Conservation (phyloP, 2,113 vertebrate genomes). For the Pluvianellus socialis region DNA sequence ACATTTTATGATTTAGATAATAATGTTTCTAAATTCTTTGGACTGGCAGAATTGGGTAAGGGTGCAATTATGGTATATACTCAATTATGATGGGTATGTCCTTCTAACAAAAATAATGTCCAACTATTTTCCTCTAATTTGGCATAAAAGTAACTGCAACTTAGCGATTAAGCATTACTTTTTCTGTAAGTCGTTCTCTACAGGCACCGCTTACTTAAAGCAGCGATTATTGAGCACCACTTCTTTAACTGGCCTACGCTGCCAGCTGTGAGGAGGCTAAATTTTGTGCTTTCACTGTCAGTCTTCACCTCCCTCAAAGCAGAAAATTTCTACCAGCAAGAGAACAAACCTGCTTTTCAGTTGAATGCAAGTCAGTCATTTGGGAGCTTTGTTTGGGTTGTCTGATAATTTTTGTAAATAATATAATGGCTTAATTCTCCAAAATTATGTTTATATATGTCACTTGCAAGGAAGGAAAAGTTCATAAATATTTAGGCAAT, state of each 20-base stretch:
- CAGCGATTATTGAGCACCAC: not conserved
- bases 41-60: not conserved
- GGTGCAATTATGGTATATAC: not conserved
- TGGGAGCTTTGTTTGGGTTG: not conserved
- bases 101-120: not conserved
- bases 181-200: not conserved
- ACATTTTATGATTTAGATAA: not conserved
- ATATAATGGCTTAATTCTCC: not conserved
- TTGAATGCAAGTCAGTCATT: not conserved
- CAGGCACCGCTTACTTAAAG: not conserved
- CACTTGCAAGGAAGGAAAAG: not conserved
- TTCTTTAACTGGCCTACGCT: not conserved
- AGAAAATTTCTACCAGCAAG: not conserved
- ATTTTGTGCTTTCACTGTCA: not conserved
- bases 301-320: not conserved
- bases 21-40: not conserved
- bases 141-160: not conserved
- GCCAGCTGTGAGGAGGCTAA: not conserved
- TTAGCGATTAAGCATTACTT: accelerated
- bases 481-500: not conserved
- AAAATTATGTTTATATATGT: not conserved
- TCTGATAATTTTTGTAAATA: not conserved
- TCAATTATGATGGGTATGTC: not conserved
- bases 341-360: not conserved
- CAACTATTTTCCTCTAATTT: not conserved